Base-by-base conservation (phyloP, 2,113 vertebrate species). In the Perccottus glenii region DNA sequence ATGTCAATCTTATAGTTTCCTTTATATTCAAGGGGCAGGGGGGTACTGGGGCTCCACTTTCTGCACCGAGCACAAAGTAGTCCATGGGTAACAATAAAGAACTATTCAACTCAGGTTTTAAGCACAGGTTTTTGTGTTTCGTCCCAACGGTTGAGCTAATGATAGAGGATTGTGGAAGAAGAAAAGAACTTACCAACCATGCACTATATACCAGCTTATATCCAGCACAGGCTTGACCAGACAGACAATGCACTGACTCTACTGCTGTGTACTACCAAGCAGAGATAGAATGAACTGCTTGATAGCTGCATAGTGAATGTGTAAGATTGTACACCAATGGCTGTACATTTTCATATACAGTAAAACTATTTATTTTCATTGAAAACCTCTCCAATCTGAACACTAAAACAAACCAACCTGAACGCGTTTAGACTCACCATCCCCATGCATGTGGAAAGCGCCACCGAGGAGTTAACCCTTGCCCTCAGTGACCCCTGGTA, bases 401-500 rank as follows among this genome's bases (percentile, higher is more conserved):
- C 38, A 1, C 45, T 49, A 46, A 60, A 49, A 66, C 69, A 85
- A 80, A 55, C 68, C 44, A 5, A 38, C 53, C 69, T 19, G 0
- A 50, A 68, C 70, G 56, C 42, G 58, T 77, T 79, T 64, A 75
- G 72, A 90, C 95, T 96, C 92, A 96, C 95, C 95, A 96, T 90
- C 48, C 95, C 95, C 62, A 70, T 81, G 81, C 95, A 96, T 70
- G 94, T 96, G 4, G 95, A 94, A 67, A 96, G 89, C 15, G 95
- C 95, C 87, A 96, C 95, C 0, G 94, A 91, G 43, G 95, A 95
- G 66, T 94, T 94, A 73, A 88, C 86, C 81, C 87, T 91, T 43
- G 92, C 92, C 70, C 92, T 89, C 72, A 96, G 73, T 33, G 87
- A 93, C 66, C 95, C 95, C 81, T 95, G 94, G 74, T 95, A 96